These are phyloP conservation scores for Scarus forsteni DNA, from an alignment of 2,797 vertebrate genomes.

Conservation along the genomic window DNA sequence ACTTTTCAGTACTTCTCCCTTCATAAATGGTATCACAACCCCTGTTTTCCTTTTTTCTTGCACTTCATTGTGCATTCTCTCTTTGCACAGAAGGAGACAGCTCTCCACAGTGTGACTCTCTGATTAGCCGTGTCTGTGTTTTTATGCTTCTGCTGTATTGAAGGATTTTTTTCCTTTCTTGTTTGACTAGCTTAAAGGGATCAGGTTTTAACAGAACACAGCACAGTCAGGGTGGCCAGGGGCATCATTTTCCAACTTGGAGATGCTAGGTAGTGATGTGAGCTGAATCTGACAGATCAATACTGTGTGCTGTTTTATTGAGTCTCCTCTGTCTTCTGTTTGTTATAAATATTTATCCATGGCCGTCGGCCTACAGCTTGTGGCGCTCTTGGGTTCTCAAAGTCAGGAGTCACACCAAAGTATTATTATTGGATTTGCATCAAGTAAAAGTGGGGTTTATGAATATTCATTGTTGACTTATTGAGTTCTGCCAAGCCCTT, in stretches of 20 bases:
- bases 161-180: slow-evolving; percentile 32
- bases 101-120: slow-evolving; percentile 37
- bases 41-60: slow-evolving; percentile 6
- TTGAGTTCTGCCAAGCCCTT: slow-evolving; percentile 28
- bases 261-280: slow-evolving; percentile 31
- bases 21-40: slow-evolving; percentile 19
- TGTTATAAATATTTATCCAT: slow-evolving; percentile 62
- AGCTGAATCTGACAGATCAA: slow-evolving; percentile 50
- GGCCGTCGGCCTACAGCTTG: slow-evolving; percentile 1
- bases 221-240: slow-evolving; percentile 27
- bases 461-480: slow-evolving; percentile 60
- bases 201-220: slow-evolving; percentile 39
- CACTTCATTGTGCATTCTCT: slow-evolving; percentile 14
- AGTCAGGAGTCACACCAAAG: slow-evolving; percentile 43
- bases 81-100: slow-evolving; percentile 23
- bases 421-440: slow-evolving; percentile 54
- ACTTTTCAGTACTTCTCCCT: slow-evolving; percentile 3
- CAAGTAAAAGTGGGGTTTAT: slow-evolving; percentile 2
- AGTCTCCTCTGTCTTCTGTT: slow-evolving; percentile 40
- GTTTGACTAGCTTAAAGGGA: slow-evolving; percentile 52
- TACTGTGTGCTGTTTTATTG: slow-evolving; percentile 29
- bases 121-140: slow-evolving; percentile 42
- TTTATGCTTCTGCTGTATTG: slow-evolving; percentile 32
- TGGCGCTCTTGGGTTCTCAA: slow-evolving; percentile 32
- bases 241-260: slow-evolving; percentile 31